These are phyloP conservation scores for Micromussa lordhowensis DNA, from an alignment of 92 coral and sea anemone species.

Conservation along the genomic window DNA sequence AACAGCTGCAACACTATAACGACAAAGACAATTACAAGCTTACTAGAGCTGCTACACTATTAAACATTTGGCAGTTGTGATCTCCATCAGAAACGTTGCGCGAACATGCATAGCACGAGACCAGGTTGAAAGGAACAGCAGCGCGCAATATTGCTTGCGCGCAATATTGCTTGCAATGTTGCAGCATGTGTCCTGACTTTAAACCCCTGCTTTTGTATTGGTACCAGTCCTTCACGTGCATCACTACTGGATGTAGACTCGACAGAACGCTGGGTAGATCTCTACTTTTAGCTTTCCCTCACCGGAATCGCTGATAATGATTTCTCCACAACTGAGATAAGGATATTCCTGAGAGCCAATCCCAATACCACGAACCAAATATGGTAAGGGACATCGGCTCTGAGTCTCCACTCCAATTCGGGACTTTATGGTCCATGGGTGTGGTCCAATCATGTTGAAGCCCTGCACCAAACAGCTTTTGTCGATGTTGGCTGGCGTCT, in stretches of 20 bases:
- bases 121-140: too few relatives aligned
- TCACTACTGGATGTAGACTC: constrained; percentile 13
- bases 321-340: constrained; percentile 7
- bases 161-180: too few relatives aligned
- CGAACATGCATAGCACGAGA: too few relatives aligned
- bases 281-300: not conserved
- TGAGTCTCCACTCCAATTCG: not conserved
- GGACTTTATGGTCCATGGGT: not conserved
- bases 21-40: too few relatives aligned
- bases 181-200: too few relatives aligned
- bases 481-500: not conserved
- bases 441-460: not conserved
- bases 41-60: too few relatives aligned
- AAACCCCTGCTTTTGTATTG: too few relatives aligned
- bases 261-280: not conserved
- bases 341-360: not conserved
- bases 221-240: not conserved
- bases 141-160: too few relatives aligned
- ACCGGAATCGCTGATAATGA: not conserved
- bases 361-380: constrained; percentile 6
- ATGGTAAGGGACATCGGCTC: not conserved
- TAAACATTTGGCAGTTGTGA: too few relatives aligned
- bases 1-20: too few relatives aligned
- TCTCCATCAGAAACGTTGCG: too few relatives aligned
- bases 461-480: constrained; percentile 10